Percentiles rank a stretch among this genome's conserved stretches.
These are phyloP conservation scores for Neodiprion lecontei DNA, from an alignment of 1,140 invertebrate species.

Conservation along the genomic window DNA sequence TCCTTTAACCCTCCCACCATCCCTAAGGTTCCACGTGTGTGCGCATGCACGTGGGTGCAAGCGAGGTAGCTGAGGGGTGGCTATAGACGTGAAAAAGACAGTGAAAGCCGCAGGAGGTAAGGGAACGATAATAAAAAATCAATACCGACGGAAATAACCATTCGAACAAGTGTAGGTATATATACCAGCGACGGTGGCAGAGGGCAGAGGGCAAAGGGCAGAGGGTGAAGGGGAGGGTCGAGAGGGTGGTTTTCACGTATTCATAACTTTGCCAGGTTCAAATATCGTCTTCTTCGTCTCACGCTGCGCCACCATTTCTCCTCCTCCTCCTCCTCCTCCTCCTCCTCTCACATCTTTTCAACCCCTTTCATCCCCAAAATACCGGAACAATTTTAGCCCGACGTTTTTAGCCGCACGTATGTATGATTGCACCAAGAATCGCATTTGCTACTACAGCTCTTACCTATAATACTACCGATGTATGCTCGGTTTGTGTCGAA, in stretches of 20 bases:
- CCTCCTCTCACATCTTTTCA: neutral
- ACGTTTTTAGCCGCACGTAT: no score
- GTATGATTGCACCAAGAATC: no score
- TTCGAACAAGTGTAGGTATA: neutral
- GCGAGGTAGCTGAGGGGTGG: no score
- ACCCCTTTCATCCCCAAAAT: neutral
- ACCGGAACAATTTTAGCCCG: no score
- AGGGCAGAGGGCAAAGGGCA: neutral
- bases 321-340: neutral
- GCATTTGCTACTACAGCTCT: constrained; percentile 25
- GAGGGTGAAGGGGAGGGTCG: neutral
- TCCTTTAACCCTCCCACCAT: no score
- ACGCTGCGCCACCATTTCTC: neutral
- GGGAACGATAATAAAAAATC: neutral
- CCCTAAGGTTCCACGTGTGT: no score
- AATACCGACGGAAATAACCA: neutral
- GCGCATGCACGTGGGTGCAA: no score
- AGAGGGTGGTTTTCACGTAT: neutral
- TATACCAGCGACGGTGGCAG: no score
- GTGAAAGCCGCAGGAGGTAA: neutral
- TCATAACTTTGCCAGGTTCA: neutral
- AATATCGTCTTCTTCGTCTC: neutral
- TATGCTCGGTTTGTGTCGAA: constrained; percentile 81
- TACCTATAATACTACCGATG: constrained; percentile 80
- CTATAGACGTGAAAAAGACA: neutral